Evolutionary conservation across 2,797 vertebrate genomes (phyloP), one percentile per base, ranked within the genome.

Genomic region (Melanotaenia boesemani): DNA sequence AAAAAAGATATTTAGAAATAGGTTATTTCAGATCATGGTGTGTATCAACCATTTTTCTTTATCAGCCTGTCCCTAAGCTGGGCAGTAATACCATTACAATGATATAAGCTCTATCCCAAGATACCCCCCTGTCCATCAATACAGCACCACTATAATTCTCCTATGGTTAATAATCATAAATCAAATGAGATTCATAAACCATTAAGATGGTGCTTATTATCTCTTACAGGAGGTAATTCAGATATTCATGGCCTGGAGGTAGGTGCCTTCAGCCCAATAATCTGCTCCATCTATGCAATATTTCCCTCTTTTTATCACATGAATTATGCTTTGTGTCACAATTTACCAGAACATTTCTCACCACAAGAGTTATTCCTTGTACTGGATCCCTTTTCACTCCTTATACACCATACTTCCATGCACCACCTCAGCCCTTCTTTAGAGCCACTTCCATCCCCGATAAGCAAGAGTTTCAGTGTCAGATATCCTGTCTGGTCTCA

Each of bases 201-300:
- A 92, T 92, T 93, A 92, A 91, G 89, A 89, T 90, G 91, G 87
- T 90, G 84, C 90, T 92, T 92, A 94, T 93, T 91, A 93, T 92
- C 91, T 89, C 89, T 89, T 85, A 80, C 70, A 90, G 86, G 74
- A 82, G 86, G 88, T 91, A 90, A 80, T 91, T 91, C 72, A 89
- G 87, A 91, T 92, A 91, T 91, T 92, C 91, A 92, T 91, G 87
- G 91, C 87, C 87, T 88, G 77, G 71, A 91, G 89, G 86, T 89
- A 80, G 56, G 74, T 13, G 65, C 78, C 87, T 90, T 87, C 85
- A 85, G 77, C 89, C 87, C 82, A 83, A 91, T 93, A 92, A 92
- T 92, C 88, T 82, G 74, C 72, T 89, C 81, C 81, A 87, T 91
- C 85, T 79, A 81, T 88, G 88, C 84, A 89, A 88, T 90, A 89